These are phyloP conservation scores for Rostratula benghalensis DNA, from an alignment of 2,113 vertebrate genomes.

Conservation along the genomic window DNA sequence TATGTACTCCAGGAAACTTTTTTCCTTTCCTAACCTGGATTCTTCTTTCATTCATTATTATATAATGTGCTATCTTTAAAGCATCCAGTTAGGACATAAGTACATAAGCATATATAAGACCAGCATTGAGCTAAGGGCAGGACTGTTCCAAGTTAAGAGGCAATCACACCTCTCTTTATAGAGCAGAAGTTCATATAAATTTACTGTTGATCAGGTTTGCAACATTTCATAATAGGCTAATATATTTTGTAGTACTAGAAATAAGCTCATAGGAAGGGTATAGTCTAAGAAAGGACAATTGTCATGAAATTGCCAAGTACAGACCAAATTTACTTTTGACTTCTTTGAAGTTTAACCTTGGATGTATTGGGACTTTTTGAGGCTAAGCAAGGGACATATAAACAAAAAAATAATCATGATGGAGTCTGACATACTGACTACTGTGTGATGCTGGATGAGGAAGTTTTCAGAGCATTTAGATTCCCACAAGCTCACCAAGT, in stretches of 20 bases:
- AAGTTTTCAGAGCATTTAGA: not conserved
- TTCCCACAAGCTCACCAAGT: not conserved
- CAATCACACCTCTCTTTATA: not conserved
- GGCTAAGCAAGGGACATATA: too few species aligned
- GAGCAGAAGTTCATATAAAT: not conserved
- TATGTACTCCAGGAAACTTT: not conserved
- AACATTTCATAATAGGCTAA: not conserved
- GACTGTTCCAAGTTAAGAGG: not conserved
- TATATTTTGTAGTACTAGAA: not conserved
- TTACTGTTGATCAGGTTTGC: not conserved
- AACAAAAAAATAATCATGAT: rapidly evolving
- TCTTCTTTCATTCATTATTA: not conserved
- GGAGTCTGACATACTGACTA: not conserved
- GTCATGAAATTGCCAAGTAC: not conserved
- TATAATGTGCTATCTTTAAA: not conserved
- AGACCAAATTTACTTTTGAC: not conserved
- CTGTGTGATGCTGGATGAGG: not conserved
- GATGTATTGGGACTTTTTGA: not conserved
- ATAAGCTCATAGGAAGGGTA: not conserved
- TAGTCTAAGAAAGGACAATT: not conserved
- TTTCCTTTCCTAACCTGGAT: not conserved
- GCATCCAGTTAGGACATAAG: not conserved
- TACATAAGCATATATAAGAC: not conserved
- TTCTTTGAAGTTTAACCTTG: not conserved
- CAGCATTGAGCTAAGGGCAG: not conserved